These are phyloP conservation scores for Tineola bisselliella DNA, from an alignment of 2,888 invertebrate genomes.

Conservation along the genomic window DNA sequence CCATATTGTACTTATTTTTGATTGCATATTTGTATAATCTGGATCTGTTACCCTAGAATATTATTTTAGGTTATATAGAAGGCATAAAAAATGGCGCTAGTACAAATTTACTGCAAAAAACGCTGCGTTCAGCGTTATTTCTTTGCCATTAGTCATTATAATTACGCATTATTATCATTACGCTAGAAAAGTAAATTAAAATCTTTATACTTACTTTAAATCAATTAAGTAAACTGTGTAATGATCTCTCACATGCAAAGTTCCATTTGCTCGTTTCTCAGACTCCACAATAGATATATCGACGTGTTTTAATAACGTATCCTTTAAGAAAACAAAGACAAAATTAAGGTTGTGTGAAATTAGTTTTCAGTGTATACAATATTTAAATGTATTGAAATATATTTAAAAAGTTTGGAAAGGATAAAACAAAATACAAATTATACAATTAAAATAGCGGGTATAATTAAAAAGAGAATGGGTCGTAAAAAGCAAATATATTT, in stretches of 20 bases:
- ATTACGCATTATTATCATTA: not conserved
- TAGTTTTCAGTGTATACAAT: no score
- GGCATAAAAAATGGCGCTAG: no score
- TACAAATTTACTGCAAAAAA: no score
- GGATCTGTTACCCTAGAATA: conserved; percentile 72
- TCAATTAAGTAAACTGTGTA: conserved; percentile 83
- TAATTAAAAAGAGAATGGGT: not conserved
- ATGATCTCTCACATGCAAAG: conserved; percentile 78
- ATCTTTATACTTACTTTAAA: conserved; percentile 70
- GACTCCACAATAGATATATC: conserved; percentile 81
- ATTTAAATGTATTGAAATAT: no score
- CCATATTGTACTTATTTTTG: conserved; percentile 76
- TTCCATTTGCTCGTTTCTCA: conserved; percentile 79
- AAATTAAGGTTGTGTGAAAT: no score
- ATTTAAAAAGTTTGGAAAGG: no score
- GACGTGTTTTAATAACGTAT: conserved; percentile 74
- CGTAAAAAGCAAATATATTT: not conserved
- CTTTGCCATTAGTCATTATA: not conserved
- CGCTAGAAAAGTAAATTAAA: no score
- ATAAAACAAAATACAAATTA: not conserved
- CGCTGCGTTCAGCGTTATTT: no score
- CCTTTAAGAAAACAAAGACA: conserved; percentile 49
- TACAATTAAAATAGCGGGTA: not conserved
- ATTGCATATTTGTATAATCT: conserved; percentile 68
- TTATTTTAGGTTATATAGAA: not conserved